Evolutionary conservation across 2,797 vertebrate genomes (phyloP).

Genomic region (Dermochelys coriacea): DNA sequence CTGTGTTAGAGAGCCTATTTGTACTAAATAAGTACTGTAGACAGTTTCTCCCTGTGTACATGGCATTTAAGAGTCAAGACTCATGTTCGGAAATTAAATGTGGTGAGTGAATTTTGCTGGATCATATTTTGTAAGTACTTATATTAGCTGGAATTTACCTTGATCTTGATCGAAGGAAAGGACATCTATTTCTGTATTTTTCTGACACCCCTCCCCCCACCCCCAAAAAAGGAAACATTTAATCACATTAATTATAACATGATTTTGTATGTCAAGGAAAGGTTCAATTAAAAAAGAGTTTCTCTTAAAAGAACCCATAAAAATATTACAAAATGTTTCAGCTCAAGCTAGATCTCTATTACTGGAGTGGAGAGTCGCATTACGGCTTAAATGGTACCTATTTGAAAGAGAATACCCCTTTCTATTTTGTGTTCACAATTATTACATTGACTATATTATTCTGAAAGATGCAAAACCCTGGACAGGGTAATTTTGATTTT

Average conservation of each 20-base stretch:
- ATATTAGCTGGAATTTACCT: background rate
- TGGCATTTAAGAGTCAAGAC: background rate
- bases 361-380: background rate
- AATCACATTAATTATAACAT: background rate
- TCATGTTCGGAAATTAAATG: background rate
- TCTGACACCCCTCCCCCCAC: background rate
- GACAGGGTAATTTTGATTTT: background rate
- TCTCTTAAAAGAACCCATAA: background rate
- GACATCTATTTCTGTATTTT: accelerated
- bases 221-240: background rate
- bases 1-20: accelerated
- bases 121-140: background rate
- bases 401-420: background rate
- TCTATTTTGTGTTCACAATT: background rate
- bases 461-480: background rate
- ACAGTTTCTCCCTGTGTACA: background rate
- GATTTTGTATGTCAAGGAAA: background rate
- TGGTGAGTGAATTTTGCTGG: background rate
- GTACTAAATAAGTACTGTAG: background rate
- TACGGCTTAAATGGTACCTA: background rate
- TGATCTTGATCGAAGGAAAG: background rate
- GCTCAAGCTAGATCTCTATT: background rate
- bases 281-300: background rate
- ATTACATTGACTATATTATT: accelerated
- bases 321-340: background rate